These are phyloP conservation scores for Istiophorus platypterus DNA, from an alignment of 2,113 vertebrate species.

Conservation along the genomic window DNA sequence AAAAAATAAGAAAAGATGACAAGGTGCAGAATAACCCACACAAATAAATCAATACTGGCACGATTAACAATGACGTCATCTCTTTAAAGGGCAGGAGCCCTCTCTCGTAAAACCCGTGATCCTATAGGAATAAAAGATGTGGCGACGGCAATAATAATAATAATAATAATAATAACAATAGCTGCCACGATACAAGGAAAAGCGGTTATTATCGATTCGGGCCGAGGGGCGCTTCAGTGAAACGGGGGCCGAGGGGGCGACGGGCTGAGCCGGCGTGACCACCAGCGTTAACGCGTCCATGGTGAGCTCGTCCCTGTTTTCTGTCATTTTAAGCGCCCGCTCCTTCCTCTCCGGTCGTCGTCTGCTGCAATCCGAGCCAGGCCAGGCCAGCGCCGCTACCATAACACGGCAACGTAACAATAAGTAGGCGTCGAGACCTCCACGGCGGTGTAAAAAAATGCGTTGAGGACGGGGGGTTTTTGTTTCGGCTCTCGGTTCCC, in stretches of 20 bases:
- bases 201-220: neutral
- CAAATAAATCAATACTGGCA: neutral
- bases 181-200: too few relatives aligned
- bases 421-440: neutral
- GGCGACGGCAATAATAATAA: neutral
- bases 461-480: neutral
- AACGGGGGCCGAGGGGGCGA: neutral
- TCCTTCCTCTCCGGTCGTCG: slow-evolving; percentile 49
- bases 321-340: slow-evolving; percentile 40
- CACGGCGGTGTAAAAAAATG: slow-evolving; percentile 11
- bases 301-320: slow-evolving; percentile 38
- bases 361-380: slow-evolving; percentile 18
- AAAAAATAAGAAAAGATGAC: neutral
- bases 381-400: slow-evolving; percentile 3
- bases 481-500: neutral
- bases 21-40: neutral
- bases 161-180: too few relatives aligned
- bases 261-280: neutral
- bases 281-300: neutral
- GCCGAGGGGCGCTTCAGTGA: neutral
- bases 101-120: neutral
- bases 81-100: neutral
- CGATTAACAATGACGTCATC: slow-evolving; percentile 26
- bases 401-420: neutral
- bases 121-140: neutral